phyloP scores from a whole-genome alignment of 1,140 invertebrate genomes.

The Harlomillsia oculata region DNA sequence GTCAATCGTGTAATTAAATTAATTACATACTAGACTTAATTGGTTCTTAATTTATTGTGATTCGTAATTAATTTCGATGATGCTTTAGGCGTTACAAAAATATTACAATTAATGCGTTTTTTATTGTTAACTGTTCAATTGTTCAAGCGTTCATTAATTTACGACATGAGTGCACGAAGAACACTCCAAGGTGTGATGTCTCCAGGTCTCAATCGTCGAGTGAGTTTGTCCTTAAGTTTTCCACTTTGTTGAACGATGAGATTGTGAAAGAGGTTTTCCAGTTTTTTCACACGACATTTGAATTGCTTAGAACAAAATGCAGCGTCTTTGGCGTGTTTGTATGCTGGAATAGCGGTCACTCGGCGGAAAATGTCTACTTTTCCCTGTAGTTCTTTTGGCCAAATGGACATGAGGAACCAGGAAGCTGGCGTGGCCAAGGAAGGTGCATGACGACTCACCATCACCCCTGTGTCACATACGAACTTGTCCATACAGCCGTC shows the following conservation, averaged over 20 bases:
- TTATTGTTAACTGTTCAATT: too few relatives aligned
- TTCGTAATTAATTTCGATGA: background rate
- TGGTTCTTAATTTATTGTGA: too few relatives aligned
- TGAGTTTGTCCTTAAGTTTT: conserved; percentile 18
- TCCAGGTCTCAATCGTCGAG: conserved; percentile 10
- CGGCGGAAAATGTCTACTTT: conserved; percentile 29
- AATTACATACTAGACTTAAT: too few relatives aligned
- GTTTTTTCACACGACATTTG: conserved; percentile 31
- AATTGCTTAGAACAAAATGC: conserved; percentile 11
- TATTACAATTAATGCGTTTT: background rate
- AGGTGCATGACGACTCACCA: conserved; percentile 24
- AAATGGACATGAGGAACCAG: conserved; percentile 27
- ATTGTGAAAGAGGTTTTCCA: conserved; percentile 31
- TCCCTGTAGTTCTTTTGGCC: conserved; percentile 26
- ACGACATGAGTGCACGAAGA: conserved; percentile 9
- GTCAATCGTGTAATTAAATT: too few relatives aligned
- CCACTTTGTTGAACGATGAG: conserved; percentile 24
- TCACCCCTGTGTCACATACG: conserved; percentile 30
- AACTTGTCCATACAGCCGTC: conserved; percentile 33
- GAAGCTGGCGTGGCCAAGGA: conserved; percentile 19
- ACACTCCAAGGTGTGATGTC: conserved; percentile 6
- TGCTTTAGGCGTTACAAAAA: background rate
- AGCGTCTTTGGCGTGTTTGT: background rate
- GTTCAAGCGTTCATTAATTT: background rate
- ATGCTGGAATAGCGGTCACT: conserved; percentile 8